phyloP scores from a whole-genome alignment of 2,797 vertebrate genomes.

The Furcifer pardalis region DNA sequence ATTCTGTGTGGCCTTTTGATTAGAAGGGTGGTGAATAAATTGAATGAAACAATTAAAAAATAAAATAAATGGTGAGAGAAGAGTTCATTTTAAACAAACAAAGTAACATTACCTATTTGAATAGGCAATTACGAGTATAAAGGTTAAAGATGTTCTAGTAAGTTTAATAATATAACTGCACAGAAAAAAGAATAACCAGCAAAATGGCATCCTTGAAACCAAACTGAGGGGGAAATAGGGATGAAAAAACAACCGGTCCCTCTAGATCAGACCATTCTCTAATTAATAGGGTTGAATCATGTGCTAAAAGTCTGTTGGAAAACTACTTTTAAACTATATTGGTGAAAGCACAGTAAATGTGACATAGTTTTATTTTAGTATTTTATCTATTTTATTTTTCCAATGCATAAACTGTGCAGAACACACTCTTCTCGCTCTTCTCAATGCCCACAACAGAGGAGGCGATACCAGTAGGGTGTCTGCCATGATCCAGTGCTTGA shows the following conservation, averaged over 20 bases:
- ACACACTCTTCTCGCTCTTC: too few species aligned
- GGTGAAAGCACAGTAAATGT: background rate
- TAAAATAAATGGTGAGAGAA: background rate
- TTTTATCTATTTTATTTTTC: background rate
- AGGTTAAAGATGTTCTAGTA: background rate
- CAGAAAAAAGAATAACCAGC: background rate
- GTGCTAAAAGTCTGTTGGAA: background rate
- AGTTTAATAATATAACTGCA: background rate
- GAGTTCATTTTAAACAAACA: background rate
- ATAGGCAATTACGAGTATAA: background rate
- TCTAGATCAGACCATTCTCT: background rate
- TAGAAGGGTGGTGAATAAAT: too few species aligned
- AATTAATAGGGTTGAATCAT: background rate
- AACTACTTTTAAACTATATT: background rate
- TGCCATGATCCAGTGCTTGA: background rate
- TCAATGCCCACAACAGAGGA: background rate
- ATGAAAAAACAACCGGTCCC: background rate
- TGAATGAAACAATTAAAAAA: too few species aligned
- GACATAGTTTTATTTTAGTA: background rate
- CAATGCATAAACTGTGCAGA: too few species aligned
- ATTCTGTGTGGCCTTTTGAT: too few species aligned
- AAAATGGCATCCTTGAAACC: background rate
- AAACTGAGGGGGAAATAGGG: background rate
- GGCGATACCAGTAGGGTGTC: background rate
- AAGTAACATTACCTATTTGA: background rate